phyloP scores from a whole-genome alignment of 1,140 invertebrate genomes.

The Neodiprion virginianus region DNA sequence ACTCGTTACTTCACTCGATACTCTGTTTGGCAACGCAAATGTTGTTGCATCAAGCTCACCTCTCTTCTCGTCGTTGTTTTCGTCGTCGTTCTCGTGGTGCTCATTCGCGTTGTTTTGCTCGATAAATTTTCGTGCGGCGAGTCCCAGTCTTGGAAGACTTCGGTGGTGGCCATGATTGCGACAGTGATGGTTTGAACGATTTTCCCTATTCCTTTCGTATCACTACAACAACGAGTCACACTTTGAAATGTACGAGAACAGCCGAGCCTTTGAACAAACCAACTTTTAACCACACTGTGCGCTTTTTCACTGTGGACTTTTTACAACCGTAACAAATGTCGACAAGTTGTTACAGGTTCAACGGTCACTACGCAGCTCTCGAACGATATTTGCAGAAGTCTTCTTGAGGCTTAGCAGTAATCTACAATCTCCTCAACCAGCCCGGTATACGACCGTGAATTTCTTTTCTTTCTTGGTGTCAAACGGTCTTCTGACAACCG shows the following conservation, averaged over 20 bases:
- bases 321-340: too few relatives aligned
- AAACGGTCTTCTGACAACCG: not conserved
- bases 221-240: not conserved
- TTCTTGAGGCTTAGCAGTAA: too few relatives aligned
- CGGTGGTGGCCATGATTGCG: slow-evolving; percentile 54
- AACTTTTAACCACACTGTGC: not conserved
- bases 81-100: slow-evolving; percentile 47
- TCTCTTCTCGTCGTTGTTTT: slow-evolving; percentile 45
- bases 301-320: too few relatives aligned
- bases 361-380: too few relatives aligned
- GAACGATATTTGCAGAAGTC: too few relatives aligned
- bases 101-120: slow-evolving; percentile 39
- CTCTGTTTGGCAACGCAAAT: not conserved
- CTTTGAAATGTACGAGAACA: not conserved
- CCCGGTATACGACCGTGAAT: not conserved
- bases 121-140: slow-evolving; percentile 49
- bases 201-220: not conserved
- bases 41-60: slow-evolving; percentile 35
- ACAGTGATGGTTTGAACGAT: not conserved
- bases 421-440: not conserved
- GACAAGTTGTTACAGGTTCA: too few relatives aligned
- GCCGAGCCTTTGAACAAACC: not conserved
- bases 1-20: not conserved
- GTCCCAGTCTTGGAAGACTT: slow-evolving; percentile 60
- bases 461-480: not conserved